Conservation (phyloP, 2,113 vertebrate species). For the Callithrix jacchus region DNA sequence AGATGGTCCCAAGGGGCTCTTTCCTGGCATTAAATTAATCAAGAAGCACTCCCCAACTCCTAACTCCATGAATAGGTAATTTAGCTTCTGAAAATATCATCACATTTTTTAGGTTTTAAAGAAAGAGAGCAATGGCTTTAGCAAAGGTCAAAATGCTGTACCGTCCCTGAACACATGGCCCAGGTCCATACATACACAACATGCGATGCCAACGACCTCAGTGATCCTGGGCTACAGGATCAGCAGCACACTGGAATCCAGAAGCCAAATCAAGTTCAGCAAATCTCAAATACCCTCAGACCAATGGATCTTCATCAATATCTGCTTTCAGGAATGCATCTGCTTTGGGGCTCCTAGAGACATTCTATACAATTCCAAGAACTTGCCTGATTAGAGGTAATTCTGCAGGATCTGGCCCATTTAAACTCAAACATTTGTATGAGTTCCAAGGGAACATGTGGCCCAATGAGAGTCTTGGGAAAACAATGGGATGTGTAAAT, state of each 20-base stretch:
- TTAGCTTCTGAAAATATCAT: not conserved
- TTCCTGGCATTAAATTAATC: not conserved
- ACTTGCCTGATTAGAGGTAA: not conserved
- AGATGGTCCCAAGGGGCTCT: not conserved
- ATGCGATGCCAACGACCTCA: not conserved
- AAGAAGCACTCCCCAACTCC: not conserved
- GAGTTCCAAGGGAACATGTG: not conserved
- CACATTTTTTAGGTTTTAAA: slow-evolving; percentile 12
- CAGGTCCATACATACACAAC: fast-evolving
- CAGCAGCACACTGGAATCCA: not conserved
- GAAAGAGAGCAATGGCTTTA: not conserved
- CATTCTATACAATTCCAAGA: not conserved
- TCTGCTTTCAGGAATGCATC: not conserved
- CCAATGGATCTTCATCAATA: not conserved
- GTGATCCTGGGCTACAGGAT: not conserved
- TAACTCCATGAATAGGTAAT: not conserved
- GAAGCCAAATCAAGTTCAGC: not conserved
- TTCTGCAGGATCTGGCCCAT: not conserved
- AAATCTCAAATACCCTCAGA: not conserved
- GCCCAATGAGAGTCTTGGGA: not conserved
- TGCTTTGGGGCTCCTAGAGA: not conserved
- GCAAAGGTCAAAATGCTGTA: not conserved
- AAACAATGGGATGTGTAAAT: not conserved
- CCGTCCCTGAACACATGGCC: not conserved
- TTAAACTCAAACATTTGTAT: not conserved